Conservation (phyloP, 2,888 invertebrate species). For the Ochlodes sylvanus region DNA sequence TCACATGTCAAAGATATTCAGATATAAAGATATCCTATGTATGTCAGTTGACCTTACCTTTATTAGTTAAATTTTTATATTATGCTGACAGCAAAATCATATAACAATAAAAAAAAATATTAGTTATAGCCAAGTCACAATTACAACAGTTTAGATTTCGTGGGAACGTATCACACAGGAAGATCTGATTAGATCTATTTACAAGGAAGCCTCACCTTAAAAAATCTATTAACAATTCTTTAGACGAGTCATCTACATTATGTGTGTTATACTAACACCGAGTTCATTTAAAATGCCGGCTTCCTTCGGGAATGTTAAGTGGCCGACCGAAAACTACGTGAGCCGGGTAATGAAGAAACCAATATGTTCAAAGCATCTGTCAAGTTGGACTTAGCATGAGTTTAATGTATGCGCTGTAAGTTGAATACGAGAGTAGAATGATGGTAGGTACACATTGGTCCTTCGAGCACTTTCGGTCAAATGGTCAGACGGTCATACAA, state of each 20-base stretch:
- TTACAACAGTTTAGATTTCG: slow-evolving; percentile 18
- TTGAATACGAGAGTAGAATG: neutral
- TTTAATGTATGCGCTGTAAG: slow-evolving; percentile 28
- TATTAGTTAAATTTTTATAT: no score
- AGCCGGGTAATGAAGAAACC: slow-evolving; percentile 54
- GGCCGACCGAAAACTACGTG: slow-evolving; percentile 69
- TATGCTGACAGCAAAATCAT: no score
- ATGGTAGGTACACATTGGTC: neutral
- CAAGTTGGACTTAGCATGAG: slow-evolving; percentile 35
- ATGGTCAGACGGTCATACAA: no score
- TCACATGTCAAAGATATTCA: no score
- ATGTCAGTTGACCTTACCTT: no score
- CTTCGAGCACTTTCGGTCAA: slow-evolving; percentile 2
- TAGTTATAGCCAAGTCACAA: no score
- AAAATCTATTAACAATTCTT: slow-evolving; percentile 53
- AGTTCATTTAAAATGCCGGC: slow-evolving; percentile 75
- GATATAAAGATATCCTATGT: no score
- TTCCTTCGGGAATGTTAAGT: slow-evolving; percentile 75
- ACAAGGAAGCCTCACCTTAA: slow-evolving; percentile 42
- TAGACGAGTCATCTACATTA: slow-evolving; percentile 51
- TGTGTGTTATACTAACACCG: slow-evolving; percentile 57
- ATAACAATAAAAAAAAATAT: no score
- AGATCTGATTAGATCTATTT: slow-evolving; percentile 50
- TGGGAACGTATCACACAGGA: slow-evolving; percentile 49
- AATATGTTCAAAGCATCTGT: slow-evolving; percentile 36